Conservation (phyloP, 2,888 invertebrate species). For the Platerodrilus igneus region DNA sequence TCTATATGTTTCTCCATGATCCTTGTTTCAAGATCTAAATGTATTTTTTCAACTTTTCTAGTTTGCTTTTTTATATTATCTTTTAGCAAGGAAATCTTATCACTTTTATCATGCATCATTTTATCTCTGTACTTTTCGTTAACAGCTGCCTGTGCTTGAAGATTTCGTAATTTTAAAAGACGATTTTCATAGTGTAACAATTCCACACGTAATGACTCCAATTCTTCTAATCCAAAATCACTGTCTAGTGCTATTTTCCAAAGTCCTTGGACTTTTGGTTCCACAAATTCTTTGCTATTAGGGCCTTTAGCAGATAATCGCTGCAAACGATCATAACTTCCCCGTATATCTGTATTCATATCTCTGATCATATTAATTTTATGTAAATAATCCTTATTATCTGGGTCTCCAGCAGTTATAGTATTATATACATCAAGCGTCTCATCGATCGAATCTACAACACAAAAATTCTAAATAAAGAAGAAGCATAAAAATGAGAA, state of each 20-base stretch:
- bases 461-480: slow-evolving; percentile 3
- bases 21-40: slow-evolving; percentile 69
- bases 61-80: slow-evolving; percentile 79
- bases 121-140: slow-evolving; percentile 56
- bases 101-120: slow-evolving; percentile 59
- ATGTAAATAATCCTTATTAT: slow-evolving; percentile 59
- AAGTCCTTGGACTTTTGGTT: slow-evolving; percentile 83
- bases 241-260: slow-evolving; percentile 79
- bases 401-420: slow-evolving; percentile 56
- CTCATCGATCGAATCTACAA: slow-evolving; percentile 70
- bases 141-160: slow-evolving; percentile 77
- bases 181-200: slow-evolving; percentile 83
- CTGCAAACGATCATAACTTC: slow-evolving; percentile 73
- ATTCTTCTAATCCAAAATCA: slow-evolving; percentile 76
- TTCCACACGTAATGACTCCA: slow-evolving; percentile 81
- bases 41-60: slow-evolving; percentile 80
- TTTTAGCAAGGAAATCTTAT: slow-evolving; percentile 61
- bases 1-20: slow-evolving; percentile 74
- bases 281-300: slow-evolving; percentile 79
- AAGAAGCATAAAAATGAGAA: too few species aligned
- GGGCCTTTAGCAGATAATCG: slow-evolving; percentile 72
- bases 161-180: slow-evolving; percentile 73
- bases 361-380: slow-evolving; percentile 69
- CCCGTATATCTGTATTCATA: slow-evolving; percentile 69
- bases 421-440: slow-evolving; percentile 69